A percentile compares a stretch with the other conserved stretches of the same genome.
Evolutionary conservation across 2,113 vertebrate species (phyloP).

Genomic region (Corythornis cristatus): DNA sequence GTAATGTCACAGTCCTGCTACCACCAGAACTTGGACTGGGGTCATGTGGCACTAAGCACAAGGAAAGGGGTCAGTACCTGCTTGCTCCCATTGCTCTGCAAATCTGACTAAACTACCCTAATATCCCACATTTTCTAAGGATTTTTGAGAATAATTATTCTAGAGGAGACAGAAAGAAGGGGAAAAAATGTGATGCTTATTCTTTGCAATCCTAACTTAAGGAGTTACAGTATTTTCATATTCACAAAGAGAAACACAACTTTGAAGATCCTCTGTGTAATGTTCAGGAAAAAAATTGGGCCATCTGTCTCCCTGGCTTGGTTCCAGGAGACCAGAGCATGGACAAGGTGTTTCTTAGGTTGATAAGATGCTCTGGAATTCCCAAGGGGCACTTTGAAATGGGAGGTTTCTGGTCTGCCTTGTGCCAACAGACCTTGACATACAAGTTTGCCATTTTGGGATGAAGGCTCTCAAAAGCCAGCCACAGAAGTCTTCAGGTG

Average conservation of each 20-base stretch:
- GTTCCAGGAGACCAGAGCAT: rapidly evolving
- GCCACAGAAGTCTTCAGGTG: neutral
- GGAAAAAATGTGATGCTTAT: neutral
- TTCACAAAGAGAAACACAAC: neutral
- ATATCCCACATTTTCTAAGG: neutral
- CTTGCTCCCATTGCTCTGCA: neutral
- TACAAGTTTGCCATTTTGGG: neutral
- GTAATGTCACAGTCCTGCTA: neutral
- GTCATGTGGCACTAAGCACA: neutral
- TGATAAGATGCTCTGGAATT: neutral
- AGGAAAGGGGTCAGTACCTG: neutral
- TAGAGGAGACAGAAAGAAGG: neutral
- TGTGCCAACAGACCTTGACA: neutral
- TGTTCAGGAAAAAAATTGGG: neutral
- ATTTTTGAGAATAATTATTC: neutral
- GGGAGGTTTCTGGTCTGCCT: neutral
- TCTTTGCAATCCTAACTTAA: neutral
- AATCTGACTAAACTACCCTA: neutral
- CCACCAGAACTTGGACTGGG: neutral
- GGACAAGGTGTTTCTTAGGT: neutral
- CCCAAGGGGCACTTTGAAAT: neutral
- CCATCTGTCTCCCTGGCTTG: neutral
- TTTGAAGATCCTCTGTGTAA: neutral
- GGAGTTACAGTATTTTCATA: neutral
- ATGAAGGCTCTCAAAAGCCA: neutral